These are phyloP conservation scores for Andrena fulva DNA, from an alignment of 2,888 invertebrate species.

Conservation along the genomic window DNA sequence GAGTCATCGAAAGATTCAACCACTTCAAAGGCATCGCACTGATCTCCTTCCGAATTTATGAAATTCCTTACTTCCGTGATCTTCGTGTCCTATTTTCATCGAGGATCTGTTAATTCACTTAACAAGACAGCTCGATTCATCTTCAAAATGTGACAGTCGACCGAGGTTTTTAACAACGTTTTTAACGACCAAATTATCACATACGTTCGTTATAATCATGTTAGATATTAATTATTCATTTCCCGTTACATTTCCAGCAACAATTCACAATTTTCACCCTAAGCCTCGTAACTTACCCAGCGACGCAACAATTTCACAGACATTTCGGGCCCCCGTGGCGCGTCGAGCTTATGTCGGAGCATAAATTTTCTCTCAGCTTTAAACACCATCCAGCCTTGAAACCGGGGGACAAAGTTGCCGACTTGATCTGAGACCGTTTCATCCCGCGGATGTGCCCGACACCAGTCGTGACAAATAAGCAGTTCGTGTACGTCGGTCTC, in stretches of 20 bases:
- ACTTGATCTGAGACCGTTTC: slow-evolving; percentile 42
- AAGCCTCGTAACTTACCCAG: neutral
- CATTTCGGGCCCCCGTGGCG: slow-evolving; percentile 5
- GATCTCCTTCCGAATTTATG: neutral
- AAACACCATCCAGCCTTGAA: slow-evolving; percentile 36
- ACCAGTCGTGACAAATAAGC: slow-evolving; percentile 51
- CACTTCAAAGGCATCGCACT: neutral
- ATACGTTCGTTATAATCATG: neutral
- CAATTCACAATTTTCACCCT: neutral
- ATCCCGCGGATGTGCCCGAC: slow-evolving; percentile 33
- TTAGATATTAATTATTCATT: neutral
- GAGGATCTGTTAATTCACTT: too few species aligned
- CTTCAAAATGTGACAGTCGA: too few species aligned
- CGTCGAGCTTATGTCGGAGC: slow-evolving; percentile 22
- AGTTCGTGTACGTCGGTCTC: slow-evolving; percentile 33
- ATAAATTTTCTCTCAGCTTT: slow-evolving; percentile 47
- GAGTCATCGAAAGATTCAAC: neutral
- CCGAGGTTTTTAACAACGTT: too few species aligned
- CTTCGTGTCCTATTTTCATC: neutral
- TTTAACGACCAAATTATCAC: neutral
- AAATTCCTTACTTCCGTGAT: neutral
- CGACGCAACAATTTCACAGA: slow-evolving; percentile 42
- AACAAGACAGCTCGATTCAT: too few species aligned
- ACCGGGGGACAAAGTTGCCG: slow-evolving; percentile 30
- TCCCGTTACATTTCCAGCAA: neutral